Conservation (phyloP, 2,113 vertebrate species). For the Salvator merianae region DNA sequence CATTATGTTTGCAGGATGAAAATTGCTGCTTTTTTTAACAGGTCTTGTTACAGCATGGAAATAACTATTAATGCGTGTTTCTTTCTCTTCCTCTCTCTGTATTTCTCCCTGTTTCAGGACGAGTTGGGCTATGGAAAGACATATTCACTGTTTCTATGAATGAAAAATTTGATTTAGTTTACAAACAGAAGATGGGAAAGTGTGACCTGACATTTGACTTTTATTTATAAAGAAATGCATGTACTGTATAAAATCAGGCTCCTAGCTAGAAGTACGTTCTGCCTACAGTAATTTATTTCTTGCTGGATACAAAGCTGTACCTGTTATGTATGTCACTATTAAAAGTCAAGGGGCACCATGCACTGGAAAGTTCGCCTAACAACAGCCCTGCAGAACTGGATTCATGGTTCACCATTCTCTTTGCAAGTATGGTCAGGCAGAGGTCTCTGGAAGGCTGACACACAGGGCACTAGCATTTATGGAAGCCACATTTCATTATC, state of each 20-base stretch:
- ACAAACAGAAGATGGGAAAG: conserved; percentile 98
- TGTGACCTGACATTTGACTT: conserved; percentile 95
- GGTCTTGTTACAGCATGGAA: neutral
- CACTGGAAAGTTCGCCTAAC: neutral
- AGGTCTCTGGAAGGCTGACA: neutral
- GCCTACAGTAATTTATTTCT: conserved; percentile 65
- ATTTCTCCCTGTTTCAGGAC: conserved; percentile 77
- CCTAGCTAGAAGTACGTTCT: conserved; percentile 72
- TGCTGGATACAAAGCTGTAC: conserved; percentile 70
- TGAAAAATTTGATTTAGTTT: conserved; percentile 93
- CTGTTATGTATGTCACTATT: conserved; percentile 59
- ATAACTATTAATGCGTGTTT: neutral
- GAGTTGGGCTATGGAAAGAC: conserved; percentile 96
- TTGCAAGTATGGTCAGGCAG: neutral
- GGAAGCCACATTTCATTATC: neutral
- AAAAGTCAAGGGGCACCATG: conserved; percentile 31
- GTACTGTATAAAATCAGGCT: conserved; percentile 54
- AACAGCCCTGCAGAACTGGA: neutral
- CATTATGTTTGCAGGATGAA: neutral
- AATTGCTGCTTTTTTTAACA: neutral
- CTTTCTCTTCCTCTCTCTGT: conserved; percentile 12
- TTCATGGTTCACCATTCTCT: neutral
- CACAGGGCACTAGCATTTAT: neutral
- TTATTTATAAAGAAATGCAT: conserved; percentile 83
- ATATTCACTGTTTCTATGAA: conserved; percentile 99